These are phyloP conservation scores for Enteromius trimaculatus DNA, from an alignment of 2,797 vertebrate species.

Conservation along the genomic window DNA sequence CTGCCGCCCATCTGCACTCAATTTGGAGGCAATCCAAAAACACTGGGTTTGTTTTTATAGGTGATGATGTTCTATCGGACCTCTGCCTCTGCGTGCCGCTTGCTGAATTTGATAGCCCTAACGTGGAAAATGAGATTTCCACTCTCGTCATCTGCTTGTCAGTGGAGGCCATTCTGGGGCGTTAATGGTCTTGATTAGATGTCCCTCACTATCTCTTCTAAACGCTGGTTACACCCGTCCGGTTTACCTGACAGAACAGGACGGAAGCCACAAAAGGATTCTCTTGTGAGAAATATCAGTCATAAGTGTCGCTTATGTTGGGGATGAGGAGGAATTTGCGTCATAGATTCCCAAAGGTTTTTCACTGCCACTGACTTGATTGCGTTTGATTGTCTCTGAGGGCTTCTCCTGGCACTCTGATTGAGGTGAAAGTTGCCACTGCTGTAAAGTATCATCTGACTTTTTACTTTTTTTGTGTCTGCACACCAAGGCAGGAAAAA, in stretches of 20 bases:
- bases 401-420: conserved; percentile 28
- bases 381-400: conserved; percentile 28
- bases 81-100: neutral
- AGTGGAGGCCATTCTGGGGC: conserved; percentile 32
- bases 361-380: conserved; percentile 24
- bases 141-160: conserved; percentile 45
- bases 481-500: neutral
- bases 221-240: neutral
- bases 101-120: conserved; percentile 52
- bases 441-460: neutral
- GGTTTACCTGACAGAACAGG: neutral
- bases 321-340: conserved; percentile 16
- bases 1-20: conserved; percentile 25
- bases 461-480: neutral
- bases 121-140: conserved; percentile 41
- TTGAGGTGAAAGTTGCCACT: conserved; percentile 26
- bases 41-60: conserved; percentile 37
- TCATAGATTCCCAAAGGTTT: conserved; percentile 21
- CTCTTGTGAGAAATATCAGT: conserved; percentile 24
- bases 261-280: neutral
- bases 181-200: conserved; percentile 55
- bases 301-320: neutral
- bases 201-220: conserved; percentile 24
- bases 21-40: conserved; percentile 50
- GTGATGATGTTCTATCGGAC: conserved; percentile 24